Evolutionary conservation across 2,797 vertebrate species (phyloP).

Genomic region (Sebastes reedi): DNA sequence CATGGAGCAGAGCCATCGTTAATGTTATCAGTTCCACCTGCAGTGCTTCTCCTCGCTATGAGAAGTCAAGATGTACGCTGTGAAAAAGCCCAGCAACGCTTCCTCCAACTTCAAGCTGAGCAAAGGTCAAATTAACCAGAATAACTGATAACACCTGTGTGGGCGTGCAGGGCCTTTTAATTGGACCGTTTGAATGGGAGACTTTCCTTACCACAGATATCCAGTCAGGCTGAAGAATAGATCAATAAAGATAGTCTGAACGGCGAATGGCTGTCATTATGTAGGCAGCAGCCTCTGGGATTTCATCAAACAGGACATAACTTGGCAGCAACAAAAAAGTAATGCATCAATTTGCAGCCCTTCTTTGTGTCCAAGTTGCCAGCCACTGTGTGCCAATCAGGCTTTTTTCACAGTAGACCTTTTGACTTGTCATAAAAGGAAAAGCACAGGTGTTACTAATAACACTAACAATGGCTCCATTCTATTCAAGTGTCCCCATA

Average conservation of each 20-base stretch:
- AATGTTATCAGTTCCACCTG: neutral
- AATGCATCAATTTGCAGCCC: neutral
- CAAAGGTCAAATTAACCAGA: neutral
- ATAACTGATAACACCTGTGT: neutral
- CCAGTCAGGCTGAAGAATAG: neutral
- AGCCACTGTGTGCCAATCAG: neutral
- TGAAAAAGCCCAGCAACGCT: neutral
- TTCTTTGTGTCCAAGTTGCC: neutral
- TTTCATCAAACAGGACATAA: neutral
- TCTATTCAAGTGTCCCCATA: neutral
- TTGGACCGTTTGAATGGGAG: neutral
- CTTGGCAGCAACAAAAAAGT: neutral
- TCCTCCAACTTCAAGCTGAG: neutral
- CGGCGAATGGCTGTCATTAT: neutral
- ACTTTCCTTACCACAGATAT: neutral
- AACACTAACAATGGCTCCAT: neutral
- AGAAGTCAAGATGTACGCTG: neutral
- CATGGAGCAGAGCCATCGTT: neutral
- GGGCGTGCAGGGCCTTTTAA: neutral
- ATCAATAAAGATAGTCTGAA: neutral
- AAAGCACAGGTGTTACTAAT: neutral
- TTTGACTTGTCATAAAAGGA: neutral
- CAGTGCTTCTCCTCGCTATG: neutral
- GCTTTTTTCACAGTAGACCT: neutral
- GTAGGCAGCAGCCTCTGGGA: neutral